These are phyloP conservation scores for Lithophane semibrunnea DNA, from an alignment of 2,888 invertebrate genomes.

Conservation along the genomic window DNA sequence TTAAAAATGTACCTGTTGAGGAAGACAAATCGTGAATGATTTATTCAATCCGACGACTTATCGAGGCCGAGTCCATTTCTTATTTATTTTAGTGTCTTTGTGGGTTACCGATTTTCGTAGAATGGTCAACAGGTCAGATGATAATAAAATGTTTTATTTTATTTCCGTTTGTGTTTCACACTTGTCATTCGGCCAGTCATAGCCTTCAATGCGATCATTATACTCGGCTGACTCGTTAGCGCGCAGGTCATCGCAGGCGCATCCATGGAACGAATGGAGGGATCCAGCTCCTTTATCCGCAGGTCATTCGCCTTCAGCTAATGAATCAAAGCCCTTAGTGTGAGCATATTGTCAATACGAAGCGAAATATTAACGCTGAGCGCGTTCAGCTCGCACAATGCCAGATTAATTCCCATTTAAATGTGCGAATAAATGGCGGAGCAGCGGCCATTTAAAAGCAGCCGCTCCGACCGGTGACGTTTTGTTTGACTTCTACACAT, in stretches of 20 bases:
- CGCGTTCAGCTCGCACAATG: slow-evolving; percentile 80
- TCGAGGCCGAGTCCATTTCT: slow-evolving; percentile 80
- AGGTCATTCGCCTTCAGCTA: slow-evolving; percentile 87
- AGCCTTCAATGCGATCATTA: slow-evolving; percentile 87
- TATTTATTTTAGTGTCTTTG: slow-evolving; percentile 80
- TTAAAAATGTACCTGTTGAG: slow-evolving; percentile 87
- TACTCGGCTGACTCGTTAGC: slow-evolving; percentile 86
- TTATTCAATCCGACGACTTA: slow-evolving; percentile 83
- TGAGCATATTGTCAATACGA: slow-evolving; percentile 86
- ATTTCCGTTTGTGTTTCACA: slow-evolving; percentile 73
- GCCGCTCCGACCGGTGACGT: slow-evolving; percentile 70
- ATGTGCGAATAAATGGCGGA: slow-evolving; percentile 84
- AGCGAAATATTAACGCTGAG: slow-evolving; percentile 85
- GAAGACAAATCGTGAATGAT: slow-evolving; percentile 85
- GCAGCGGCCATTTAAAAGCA: slow-evolving; percentile 71
- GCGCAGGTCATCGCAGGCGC: slow-evolving; percentile 84
- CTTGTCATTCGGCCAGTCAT: slow-evolving; percentile 79
- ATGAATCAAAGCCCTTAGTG: slow-evolving; percentile 87
- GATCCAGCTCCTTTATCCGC: slow-evolving; percentile 85
- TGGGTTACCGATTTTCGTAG: slow-evolving; percentile 81
- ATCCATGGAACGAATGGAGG: slow-evolving; percentile 84
- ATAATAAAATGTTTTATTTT: slow-evolving; percentile 74
- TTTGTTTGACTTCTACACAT: slow-evolving; percentile 71
- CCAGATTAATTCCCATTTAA: slow-evolving; percentile 87
- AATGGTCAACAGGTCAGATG: slow-evolving; percentile 74